A percentile compares a stretch with the other conserved stretches of the same genome.
Evolutionary conservation across 2,797 vertebrate genomes (phyloP).

Genomic region (Pelobates cultripes): DNA sequence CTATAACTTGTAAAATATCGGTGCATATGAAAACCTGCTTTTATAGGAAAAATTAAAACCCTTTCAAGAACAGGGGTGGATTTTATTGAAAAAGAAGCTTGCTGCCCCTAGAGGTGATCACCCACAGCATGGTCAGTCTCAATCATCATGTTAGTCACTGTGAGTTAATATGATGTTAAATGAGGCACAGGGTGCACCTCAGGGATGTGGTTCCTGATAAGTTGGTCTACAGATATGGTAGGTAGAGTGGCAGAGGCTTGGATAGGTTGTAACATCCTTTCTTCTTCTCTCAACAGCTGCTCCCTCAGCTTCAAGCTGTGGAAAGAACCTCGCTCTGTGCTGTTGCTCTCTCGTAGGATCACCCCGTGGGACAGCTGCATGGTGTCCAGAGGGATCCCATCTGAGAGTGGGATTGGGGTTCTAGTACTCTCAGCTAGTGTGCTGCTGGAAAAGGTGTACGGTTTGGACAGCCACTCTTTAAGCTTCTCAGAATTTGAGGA

Average conservation of each 20-base stretch:
- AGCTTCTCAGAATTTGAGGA: not conserved
- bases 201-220: not conserved
- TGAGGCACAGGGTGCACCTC: conserved; percentile 5
- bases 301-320: fast-evolving
- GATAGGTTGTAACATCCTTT: conserved; percentile 59
- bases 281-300: not conserved
- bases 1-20: too few species aligned
- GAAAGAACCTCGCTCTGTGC: not conserved
- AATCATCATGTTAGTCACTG: too few species aligned
- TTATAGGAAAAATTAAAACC: too few species aligned
- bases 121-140: too few species aligned
- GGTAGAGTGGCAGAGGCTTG: conserved; percentile 46
- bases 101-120: too few species aligned
- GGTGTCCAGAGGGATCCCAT: conserved; percentile 60
- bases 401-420: conserved; percentile 17
- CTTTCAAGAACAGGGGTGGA: too few species aligned
- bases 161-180: conserved; percentile 1
- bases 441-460: not conserved
- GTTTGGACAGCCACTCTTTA: not conserved
- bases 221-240: conserved; percentile 52
- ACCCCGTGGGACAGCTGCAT: conserved; percentile 70
- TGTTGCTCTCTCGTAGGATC: conserved; percentile 57
- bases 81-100: too few species aligned
- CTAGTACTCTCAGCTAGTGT: not conserved
- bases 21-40: too few species aligned